Percentiles rank a stretch among this genome's conserved stretches.
Evolutionary conservation across 2,888 invertebrate species (phyloP).

Genomic region (Harpalus rubripes): DNA sequence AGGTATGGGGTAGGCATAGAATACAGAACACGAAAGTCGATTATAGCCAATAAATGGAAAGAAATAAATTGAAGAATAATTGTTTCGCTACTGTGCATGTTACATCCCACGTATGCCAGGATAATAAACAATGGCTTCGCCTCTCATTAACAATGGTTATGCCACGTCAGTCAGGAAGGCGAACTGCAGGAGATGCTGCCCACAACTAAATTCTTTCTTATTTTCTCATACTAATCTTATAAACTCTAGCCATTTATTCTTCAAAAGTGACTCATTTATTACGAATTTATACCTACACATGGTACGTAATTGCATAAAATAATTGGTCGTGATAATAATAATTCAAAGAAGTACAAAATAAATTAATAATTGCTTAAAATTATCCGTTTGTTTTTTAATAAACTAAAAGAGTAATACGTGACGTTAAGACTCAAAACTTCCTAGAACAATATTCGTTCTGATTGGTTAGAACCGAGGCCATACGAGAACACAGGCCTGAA

Average conservation of each 20-base stretch:
- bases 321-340: no score
- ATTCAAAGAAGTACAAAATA: no score
- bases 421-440: no score
- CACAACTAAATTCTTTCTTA: neutral
- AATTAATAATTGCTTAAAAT: no score
- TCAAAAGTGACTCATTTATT: neutral
- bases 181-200: constrained; percentile 1
- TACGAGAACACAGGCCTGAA: no score
- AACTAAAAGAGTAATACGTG: no score
- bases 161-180: constrained; percentile 30
- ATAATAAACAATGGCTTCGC: constrained; percentile 59
- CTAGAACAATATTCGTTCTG: no score
- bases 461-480: no score
- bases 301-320: no score
- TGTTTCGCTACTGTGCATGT: constrained; percentile 59
- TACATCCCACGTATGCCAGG: constrained; percentile 54
- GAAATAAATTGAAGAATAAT: constrained; percentile 58
- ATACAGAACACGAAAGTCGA: constrained; percentile 2
- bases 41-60: constrained; percentile 50
- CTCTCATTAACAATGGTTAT: constrained; percentile 53
- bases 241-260: neutral
- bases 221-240: neutral
- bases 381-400: no score
- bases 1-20: neutral
- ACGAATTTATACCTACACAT: neutral